Evolutionary conservation across 2,797 vertebrate genomes (phyloP), one percentile per base, ranked within the genome.

Genomic region (Crenuchus spilurus): DNA sequence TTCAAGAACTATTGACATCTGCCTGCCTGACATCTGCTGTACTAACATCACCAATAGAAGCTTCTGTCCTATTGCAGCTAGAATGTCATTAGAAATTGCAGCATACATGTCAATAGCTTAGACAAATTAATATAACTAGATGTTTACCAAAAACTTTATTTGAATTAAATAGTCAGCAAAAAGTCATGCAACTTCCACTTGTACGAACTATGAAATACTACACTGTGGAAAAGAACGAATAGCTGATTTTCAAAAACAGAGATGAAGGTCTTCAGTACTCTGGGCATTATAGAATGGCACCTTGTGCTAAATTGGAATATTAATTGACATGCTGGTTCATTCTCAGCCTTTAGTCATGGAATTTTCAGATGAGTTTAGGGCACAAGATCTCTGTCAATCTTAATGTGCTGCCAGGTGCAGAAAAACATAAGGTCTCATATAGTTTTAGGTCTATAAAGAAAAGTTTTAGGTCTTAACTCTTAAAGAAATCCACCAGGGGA

Each of bases 301-400:
- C 80, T 77, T 69, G 44, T 54, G 11, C 9, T 71, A 70, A 80
- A 73, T 70, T 62, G 35, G 39, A 48, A 72, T 68, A 75, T 70
- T 72, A 75, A 65, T 69, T 61, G 66, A 73, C 77, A 75, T n/a
- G 20, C 55, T 35, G 63, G 37, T 62, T 66, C 44, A 67, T 55
- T 58, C 74, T 60, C n/a, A 55, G 65, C 37, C 67, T 71, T 76
- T 71, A 78, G 77, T 79, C 62, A 82, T 70, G 62, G 70, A 62
- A 61, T 67, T 68, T 74, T 26, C 18, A 44, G 28, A 76, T 74
- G 64, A 68, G 48, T 67, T 48, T 60, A 71, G 52, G 39, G 55
- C n/a, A 68, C 30, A 60, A 67, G 64, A 77, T 41, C 28, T 67
- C 54, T 79, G 75, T 72, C 74, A 69, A 75, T 70, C 79, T 70